Conservation (phyloP, 2,888 invertebrate species). For the Agonopterix heracliana region DNA sequence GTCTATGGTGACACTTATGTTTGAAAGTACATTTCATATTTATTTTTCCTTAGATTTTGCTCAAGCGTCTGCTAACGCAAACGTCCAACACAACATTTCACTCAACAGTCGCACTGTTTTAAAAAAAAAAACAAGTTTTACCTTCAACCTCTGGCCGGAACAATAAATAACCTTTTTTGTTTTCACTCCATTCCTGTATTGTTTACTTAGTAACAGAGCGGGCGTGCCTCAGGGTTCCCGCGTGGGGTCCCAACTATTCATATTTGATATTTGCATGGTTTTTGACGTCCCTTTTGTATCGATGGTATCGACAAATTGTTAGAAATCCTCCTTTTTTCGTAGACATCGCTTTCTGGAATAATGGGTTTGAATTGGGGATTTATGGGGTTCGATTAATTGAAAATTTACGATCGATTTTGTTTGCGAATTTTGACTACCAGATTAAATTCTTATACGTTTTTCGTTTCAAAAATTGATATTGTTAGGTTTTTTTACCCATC, state of each 20-base stretch:
- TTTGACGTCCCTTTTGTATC: conserved; percentile 11
- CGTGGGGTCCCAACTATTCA: conserved; percentile 24
- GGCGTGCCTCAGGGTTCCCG: conserved; percentile 30
- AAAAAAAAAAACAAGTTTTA: conserved; percentile 12
- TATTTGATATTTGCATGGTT: conserved; percentile 25
- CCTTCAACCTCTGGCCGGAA: conserved; percentile 41
- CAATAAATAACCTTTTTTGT: conserved; percentile 44
- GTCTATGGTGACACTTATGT: too few relatives aligned
- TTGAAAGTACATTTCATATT: too few relatives aligned
- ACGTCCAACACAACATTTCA: conserved; percentile 18
- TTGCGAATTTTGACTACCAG: not conserved
- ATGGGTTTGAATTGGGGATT: not conserved
- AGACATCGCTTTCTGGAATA: not conserved
- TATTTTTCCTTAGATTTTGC: conserved; percentile 6
- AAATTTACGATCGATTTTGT: conserved; percentile 6
- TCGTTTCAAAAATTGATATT: too few relatives aligned
- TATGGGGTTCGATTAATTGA: conserved; percentile 1
- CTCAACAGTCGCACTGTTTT: conserved; percentile 10
- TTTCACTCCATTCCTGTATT: conserved; percentile 34
- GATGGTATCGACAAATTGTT: conserved; percentile 24
- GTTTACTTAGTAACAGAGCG: conserved; percentile 40
- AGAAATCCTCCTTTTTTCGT: conserved; percentile 13
- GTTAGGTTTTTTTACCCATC: too few relatives aligned
- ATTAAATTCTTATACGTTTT: too few relatives aligned
- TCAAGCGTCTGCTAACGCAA: conserved; percentile 19